Percentiles rank a stretch among this genome's conserved stretches.
These are phyloP conservation scores for Malurus alboscapulatus DNA, from an alignment of 2,113 vertebrate species.

Conservation along the genomic window DNA sequence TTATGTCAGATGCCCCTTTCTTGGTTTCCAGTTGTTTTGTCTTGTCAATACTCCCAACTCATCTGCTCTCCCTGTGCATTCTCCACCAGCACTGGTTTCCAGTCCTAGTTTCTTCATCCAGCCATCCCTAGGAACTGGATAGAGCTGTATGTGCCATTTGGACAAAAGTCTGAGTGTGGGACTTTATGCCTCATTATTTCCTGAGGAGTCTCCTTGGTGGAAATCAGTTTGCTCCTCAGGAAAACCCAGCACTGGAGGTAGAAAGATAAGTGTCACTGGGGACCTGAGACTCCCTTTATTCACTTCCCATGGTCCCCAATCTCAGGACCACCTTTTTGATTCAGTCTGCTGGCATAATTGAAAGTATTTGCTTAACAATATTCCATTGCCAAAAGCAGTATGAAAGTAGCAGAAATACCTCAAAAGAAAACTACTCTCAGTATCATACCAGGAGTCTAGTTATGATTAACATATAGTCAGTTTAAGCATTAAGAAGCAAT, in stretches of 20 bases:
- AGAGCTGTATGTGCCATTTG: neutral
- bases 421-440: neutral
- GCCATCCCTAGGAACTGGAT: neutral
- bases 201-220: neutral
- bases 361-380: neutral
- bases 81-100: neutral
- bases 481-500: conserved; percentile 11
- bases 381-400: neutral
- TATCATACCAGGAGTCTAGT: neutral
- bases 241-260: neutral
- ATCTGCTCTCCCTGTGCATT: neutral
- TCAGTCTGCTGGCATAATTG: neutral
- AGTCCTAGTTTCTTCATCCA: neutral
- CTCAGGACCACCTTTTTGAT: neutral
- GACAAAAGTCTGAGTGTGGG: neutral
- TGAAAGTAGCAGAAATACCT: neutral
- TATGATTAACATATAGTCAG: neutral
- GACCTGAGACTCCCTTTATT: neutral
- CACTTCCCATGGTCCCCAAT: neutral
- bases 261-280: neutral
- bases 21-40: neutral
- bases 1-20: neutral
- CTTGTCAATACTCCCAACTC: neutral
- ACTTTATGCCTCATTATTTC: neutral
- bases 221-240: neutral